Base-by-base conservation (phyloP, 2,797 vertebrate genomes). In the Melanotaenia boesemani region DNA sequence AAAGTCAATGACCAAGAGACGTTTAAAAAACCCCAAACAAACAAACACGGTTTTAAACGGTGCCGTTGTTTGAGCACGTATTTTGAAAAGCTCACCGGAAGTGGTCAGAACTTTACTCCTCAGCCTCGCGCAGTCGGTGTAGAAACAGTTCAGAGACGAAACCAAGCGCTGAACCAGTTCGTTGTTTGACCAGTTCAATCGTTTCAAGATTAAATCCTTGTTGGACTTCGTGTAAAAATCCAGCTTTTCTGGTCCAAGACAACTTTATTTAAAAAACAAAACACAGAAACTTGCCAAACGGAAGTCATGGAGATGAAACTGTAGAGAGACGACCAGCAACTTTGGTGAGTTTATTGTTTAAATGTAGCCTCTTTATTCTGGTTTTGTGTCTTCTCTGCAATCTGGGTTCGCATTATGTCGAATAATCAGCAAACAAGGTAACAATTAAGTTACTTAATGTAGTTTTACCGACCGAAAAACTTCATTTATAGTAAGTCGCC, bases 321-420 rank as follows among this genome's bases (percentile, higher is more conserved):
- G 48, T 62, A 70, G 39, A 18, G 10, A 44, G 63, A 37, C 34
- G 63, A 30, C 12, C 69, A 48, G 37, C 4, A 63, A 75, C 65
- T 69, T 75, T 28, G 66, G 73, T 76, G 67, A 76, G 73, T 70
- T 69, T 57, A 63, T 61, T 36, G 28, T 63, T 46, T 34, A 36
- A 1, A 28, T 22, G 1, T 28, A 24, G 10, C 5, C 10, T 34
- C 57, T 12, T 59, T 16, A 1, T 48, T 34, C 20, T 39, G 26
- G 12, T 50, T 30, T 2, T 4, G 5, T 24, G 13, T 58, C 10
- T 52, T 12, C 3, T 16, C 15, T 54, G 20, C 1, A 24, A 0
- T 67, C 20, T 5, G 11, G 7, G 8, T 37, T 9, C 1, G 16
- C 10, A 8, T 41, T 30, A 6, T 15, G 34, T 7, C 2, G 5